Base-by-base conservation (phyloP, 2,888 invertebrate species). In the Tenthredo amoena region DNA sequence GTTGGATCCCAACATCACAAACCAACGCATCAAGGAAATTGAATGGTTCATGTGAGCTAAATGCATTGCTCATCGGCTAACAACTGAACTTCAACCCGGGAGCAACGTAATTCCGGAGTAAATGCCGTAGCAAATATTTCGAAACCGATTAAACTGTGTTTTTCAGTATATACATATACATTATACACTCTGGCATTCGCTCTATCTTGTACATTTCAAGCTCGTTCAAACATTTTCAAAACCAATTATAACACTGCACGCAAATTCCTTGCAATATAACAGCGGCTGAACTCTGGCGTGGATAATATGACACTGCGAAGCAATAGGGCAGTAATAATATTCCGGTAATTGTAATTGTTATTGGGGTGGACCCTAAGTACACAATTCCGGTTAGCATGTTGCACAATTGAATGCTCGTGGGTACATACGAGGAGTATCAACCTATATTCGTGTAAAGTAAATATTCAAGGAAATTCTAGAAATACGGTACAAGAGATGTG, bases 91-190 rank as follows among this genome's bases (percentile, higher is more conserved):
- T 31, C 40, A 12, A 18, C 34, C 55, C n/a, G 2, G 7, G 34
- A 34, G 55, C n/a, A 34, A 18, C 18, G 18, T 31, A 31, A 50
- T 50, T 77, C 55, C 55, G 10, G 1, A 50, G 55, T 55, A 34
- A 77, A 50, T 50, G n/a, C n/a, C 55, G 15, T 9, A 10, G 31
- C n/a, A 77, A 77, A 77, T 55, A 77, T 77, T 77, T 55, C 31
- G 18, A n/a, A 31, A 55, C 18, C 77, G 50, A 77, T 77, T 55
- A 10, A 50, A 77, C 34, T 55, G 26, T 34, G 77, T 77, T 55
- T 55, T 18, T 50, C n/a, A 55, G 26, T 74, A 47, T 43, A n/a
- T 9, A 9, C 2, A n/a, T 40, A 40, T 21, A 37, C 37, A 58
- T 50, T 10, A 50, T 50, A n/a, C n/a, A 58, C 34, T 65, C 55